Base-by-base conservation (phyloP, 2,797 vertebrate species). In the Onychomys leucogaster region DNA sequence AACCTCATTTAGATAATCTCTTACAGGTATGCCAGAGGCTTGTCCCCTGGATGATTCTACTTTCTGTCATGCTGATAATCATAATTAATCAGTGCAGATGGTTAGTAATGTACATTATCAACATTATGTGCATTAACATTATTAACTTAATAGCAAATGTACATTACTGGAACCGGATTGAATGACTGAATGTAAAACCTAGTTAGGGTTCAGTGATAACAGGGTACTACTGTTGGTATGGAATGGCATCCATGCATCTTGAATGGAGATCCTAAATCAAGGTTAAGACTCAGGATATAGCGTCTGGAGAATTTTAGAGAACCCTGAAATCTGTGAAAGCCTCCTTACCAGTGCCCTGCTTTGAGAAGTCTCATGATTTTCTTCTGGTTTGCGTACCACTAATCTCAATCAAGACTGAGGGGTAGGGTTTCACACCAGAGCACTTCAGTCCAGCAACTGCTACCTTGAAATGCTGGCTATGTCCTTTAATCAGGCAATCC, bases 401-500 rank as follows among this genome's bases (percentile, higher is more conserved):
- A 97, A 94, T 94, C 43, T 52, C 94, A 90, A 90, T 97, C 41
- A 91, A 90, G 91, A 94, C 87, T 86, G 91, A 97, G 55, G 87
- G 78, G 67, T 93, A 87, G 41, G 29, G 91, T 96, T 97, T 90
- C 77, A 89, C 17, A 80, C 80, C 52, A 80, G 90, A 89, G 63
- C 73, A 88, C 43, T 77, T 27, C 57, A 59, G 71, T 77, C 76
- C 82, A 93, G 91, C 80, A 95, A 93, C 46, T 95, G 83, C 81
- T 97, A 34, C 89, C 89, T 96, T 94, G 91, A 92, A 97, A 97
- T 88, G 93, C 90, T 78, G 73, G 65, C 86, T 92, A 46, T 67
- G 84, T 97, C 94, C 96, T 97, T 96, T 97, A 96, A 98, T 98
- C 97, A 98, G 91, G 83, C 91, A 97, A 97, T 96, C 89, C 84